Evolutionary conservation across 2,888 invertebrate genomes (phyloP).

Genomic region (Buathra laborator): DNA sequence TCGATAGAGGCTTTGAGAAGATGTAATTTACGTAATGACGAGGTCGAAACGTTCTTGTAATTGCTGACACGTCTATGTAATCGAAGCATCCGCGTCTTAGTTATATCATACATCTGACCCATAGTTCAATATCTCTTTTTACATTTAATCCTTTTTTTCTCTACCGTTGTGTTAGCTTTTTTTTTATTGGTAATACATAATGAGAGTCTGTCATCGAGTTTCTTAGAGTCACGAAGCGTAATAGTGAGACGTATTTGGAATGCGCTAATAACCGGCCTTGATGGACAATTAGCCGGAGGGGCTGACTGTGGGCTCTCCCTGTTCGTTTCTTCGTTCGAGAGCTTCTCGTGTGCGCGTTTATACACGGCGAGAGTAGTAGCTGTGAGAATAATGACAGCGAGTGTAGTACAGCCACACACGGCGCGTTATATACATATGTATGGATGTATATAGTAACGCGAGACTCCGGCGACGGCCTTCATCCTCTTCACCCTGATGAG

Average conservation of each 20-base stretch:
- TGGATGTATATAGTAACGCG: slow-evolving; percentile 52
- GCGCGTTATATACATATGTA: slow-evolving; percentile 32
- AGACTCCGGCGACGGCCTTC: slow-evolving; percentile 47
- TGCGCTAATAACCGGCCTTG: slow-evolving; percentile 64
- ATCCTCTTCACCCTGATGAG: slow-evolving; percentile 53
- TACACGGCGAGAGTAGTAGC: slow-evolving; percentile 47
- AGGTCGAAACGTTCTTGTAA: slow-evolving; percentile 25
- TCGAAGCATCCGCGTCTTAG: not conserved
- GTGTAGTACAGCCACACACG: slow-evolving; percentile 62
- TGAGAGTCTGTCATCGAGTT: slow-evolving; percentile 62
- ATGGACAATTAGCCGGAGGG: slow-evolving; percentile 64
- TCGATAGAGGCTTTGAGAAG: not conserved
- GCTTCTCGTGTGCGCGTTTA: slow-evolving; percentile 31
- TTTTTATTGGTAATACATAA: slow-evolving; percentile 45
- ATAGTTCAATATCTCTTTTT: slow-evolving; percentile 18
- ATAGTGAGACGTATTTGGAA: slow-evolving; percentile 64
- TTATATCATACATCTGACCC: slow-evolving; percentile 10
- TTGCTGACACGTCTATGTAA: slow-evolving; percentile 19
- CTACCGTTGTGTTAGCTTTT: not conserved
- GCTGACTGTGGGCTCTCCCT: slow-evolving; percentile 21
- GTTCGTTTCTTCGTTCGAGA: slow-evolving; percentile 16
- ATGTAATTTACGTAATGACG: slow-evolving; percentile 14
- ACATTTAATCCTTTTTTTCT: not conserved
- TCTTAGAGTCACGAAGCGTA: slow-evolving; percentile 56
- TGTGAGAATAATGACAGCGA: slow-evolving; percentile 61